Evolutionary conservation across 2,888 invertebrate species (phyloP).

Genomic region (Oxyteleia sp.): DNA sequence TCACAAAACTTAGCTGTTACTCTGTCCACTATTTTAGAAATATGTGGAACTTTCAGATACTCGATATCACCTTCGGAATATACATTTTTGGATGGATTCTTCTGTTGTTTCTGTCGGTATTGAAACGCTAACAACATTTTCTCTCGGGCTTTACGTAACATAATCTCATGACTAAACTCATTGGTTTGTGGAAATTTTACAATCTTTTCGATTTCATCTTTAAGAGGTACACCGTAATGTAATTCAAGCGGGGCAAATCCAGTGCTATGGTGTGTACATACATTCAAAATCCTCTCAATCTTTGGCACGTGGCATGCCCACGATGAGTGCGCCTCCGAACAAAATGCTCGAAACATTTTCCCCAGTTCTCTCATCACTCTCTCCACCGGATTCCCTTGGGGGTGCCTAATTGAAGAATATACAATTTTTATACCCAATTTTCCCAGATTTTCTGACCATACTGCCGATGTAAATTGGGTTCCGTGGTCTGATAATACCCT

Average conservation of each 20-base stretch:
- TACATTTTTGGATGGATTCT: neutral
- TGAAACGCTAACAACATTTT: slow-evolving; percentile 10
- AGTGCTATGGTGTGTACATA: slow-evolving; percentile 25
- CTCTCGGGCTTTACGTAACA: neutral
- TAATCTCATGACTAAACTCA: no score
- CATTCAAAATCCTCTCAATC: slow-evolving; percentile 31
- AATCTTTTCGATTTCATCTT: slow-evolving; percentile 4
- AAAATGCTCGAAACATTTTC: slow-evolving; percentile 35
- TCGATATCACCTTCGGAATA: slow-evolving; percentile 26
- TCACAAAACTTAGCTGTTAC: slow-evolving; percentile 39
- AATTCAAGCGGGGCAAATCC: slow-evolving; percentile 31
- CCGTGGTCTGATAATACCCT: slow-evolving; percentile 50
- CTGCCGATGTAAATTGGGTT: slow-evolving; percentile 67
- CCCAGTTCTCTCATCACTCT: slow-evolving; percentile 72
- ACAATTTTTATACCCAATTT: slow-evolving; percentile 4
- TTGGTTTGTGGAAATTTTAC: slow-evolving; percentile 8
- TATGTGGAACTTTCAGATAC: slow-evolving; percentile 17
- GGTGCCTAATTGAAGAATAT: slow-evolving; percentile 59
- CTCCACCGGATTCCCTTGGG: slow-evolving; percentile 74
- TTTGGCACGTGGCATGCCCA: slow-evolving; percentile 17
- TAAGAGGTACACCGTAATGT: slow-evolving; percentile 18
- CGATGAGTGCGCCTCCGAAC: slow-evolving; percentile 17
- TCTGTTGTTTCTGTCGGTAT: slow-evolving; percentile 4
- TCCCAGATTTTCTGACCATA: slow-evolving; percentile 51
- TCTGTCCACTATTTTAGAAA: slow-evolving; percentile 19